A percentile compares a stretch with the other conserved stretches of the same genome.
These are phyloP conservation scores for Anomalospiza imberbis DNA, from an alignment of 2,797 vertebrate genomes.

Conservation along the genomic window DNA sequence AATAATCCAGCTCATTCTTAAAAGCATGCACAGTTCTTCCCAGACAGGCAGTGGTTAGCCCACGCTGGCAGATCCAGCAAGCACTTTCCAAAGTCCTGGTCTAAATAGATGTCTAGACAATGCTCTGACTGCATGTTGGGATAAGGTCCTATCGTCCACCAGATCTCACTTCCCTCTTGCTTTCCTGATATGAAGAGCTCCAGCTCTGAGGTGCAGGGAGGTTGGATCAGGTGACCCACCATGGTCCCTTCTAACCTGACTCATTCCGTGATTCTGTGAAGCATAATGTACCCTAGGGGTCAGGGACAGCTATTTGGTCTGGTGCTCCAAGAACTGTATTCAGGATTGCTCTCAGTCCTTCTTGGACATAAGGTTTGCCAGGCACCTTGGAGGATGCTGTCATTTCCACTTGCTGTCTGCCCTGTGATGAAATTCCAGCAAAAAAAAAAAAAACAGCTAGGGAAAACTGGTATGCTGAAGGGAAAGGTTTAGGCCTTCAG, in stretches of 20 bases:
- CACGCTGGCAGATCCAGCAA: neutral
- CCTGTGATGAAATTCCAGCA: neutral
- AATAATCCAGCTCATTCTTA: neutral
- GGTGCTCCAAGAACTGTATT: neutral
- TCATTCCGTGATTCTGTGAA: neutral
- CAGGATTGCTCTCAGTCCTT: neutral
- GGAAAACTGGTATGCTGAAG: neutral
- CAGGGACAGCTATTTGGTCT: neutral
- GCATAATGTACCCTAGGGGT: neutral
- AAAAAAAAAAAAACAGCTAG: neutral
- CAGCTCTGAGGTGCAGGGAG: neutral
- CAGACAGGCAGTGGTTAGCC: slow-evolving; percentile 44
- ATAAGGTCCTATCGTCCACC: neutral
- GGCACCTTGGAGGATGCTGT: neutral
- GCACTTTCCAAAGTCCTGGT: neutral
- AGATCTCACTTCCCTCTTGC: neutral
- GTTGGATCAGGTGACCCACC: neutral
- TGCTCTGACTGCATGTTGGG: neutral
- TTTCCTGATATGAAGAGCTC: neutral
- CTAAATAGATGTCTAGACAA: neutral
- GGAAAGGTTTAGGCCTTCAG: neutral
- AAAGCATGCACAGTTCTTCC: slow-evolving; percentile 2
- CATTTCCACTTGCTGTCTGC: neutral
- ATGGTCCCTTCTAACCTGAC: neutral
- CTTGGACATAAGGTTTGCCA: neutral